phyloP scores from a whole-genome alignment of 2,113 vertebrate genomes.

The Heterocephalus glaber region DNA sequence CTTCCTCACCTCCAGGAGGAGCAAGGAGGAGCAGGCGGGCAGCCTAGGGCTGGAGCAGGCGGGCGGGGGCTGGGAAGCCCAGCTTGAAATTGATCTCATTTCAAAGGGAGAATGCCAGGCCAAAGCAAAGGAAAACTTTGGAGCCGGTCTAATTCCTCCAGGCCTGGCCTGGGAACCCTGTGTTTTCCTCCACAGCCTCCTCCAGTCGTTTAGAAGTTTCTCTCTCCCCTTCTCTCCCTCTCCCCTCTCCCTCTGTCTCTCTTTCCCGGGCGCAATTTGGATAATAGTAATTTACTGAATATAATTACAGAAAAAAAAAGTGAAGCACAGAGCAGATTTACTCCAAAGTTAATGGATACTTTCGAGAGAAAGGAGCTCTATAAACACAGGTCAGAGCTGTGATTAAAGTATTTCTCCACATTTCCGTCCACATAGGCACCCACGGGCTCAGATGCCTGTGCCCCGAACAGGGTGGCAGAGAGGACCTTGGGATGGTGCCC shows the following conservation, averaged over 20 bases:
- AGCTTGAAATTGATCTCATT: constrained; percentile 94
- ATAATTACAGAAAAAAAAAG: constrained; percentile 79
- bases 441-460: constrained; percentile 33
- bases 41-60: constrained; percentile 81
- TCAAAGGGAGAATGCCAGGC: constrained; percentile 88
- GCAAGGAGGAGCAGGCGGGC: constrained; percentile 86
- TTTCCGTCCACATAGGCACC: constrained; percentile 81
- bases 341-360: constrained; percentile 81
- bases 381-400: constrained; percentile 76
- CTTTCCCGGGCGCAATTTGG: constrained; percentile 74
- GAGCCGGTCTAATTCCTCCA: constrained; percentile 80
- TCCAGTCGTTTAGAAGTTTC: constrained; percentile 63
- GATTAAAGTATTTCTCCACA: constrained; percentile 81
- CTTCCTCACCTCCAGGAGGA: constrained; percentile 91
- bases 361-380: constrained; percentile 72
- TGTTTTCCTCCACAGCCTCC: constrained; percentile 78
- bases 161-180: constrained; percentile 77
- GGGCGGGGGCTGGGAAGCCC: constrained; percentile 86
- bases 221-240: neutral
- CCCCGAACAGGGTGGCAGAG: constrained; percentile 44
- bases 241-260: constrained; percentile 62
- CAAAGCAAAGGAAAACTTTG: constrained; percentile 85
- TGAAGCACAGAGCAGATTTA: constrained; percentile 76
- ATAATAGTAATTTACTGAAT: constrained; percentile 79
- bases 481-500: neutral